Evolutionary conservation across 2,113 vertebrate genomes (phyloP), one percentile per base, ranked within the genome.

Genomic region (Danio rerio): DNA sequence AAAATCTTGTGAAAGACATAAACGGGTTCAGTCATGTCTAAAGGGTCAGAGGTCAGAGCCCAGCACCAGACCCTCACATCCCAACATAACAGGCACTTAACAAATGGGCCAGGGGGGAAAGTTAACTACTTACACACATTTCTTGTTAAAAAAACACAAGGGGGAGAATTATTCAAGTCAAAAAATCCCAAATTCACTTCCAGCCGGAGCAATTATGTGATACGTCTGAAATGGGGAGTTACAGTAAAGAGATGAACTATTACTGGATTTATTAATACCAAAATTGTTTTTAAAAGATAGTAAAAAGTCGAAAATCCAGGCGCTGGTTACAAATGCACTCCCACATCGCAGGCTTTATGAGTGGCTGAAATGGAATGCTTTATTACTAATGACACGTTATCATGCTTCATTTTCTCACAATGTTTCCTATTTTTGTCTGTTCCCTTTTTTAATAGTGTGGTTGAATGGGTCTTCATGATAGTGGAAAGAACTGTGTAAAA

Each of bases 261-360:
- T 31, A 4, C 58, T 53, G 15, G 16, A 78, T 66, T 18, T 61
- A 49, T 42, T 77, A 31, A 77, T 7, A 42, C 45, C 18, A 58
- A 63, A 18, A 63, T 49, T 73, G 20, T 73, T 50, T 62, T 76
- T 43, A 7, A 47, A 49, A 59, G n/a, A 62, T 31, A 49, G 20
- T 62, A 53, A 56, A 73, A 55, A 73, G 31, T n/a, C 55, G 12
- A 56, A 55, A 73, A 40, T 42, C 15, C 13, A 0, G 9, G 68
- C 10, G n/a, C 47, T 20, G 18, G 68, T 21, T 49, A n/a, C 42
- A 4, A 1, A 4, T 65, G 2, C 7, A 68, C 42, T 68, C 65
- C 42, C 16, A 47, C 65, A 18, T 47, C 0, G 18, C 18, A 21
- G 12, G 7, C 9, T 73, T 73, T 73, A 53, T 73, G 21, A 31